Evolutionary conservation across 1,140 invertebrate species (phyloP), one percentile per base, ranked within the genome.

Genomic region (Tribolium madens): DNA sequence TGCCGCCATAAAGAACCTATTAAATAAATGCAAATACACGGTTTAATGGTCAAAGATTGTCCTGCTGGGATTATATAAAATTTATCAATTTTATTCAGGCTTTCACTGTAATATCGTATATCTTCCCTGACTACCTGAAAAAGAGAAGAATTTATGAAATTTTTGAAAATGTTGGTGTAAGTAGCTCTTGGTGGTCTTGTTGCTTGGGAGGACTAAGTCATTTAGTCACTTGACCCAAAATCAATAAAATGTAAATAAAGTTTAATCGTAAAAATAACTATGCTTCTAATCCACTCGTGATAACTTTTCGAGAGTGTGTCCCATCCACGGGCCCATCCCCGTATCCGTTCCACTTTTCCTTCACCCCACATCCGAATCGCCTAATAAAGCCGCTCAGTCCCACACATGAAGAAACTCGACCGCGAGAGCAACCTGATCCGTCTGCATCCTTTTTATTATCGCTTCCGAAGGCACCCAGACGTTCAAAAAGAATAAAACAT

Each of bases 391-490:
- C 17, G 52, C 52, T 42, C 36, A 18, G 52, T 57, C 52, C 52
- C 52, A 57, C 52, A 57, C 52, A 57, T 21, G 52, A 57, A 57
- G 52, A 57, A 57, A 14, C 15, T 18, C 68, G 68, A 71, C 68
- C 70, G 50, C 70, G 17, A 15, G n/a, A 50, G 72, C 50, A 74
- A 74, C 33, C 50, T 47, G 72, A 74, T 74, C 57, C 26, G 57
- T 64, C 57, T 64, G 57, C 57, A 33, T 64, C 72, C 53, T 74
- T 60, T 50, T 74, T 74, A 57, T 74, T 74, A 74, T 60, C 9
- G 72, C 36, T 74, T 53, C 72, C 70, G 68, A 57, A 33, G 9
- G 31, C 21, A 74, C 48, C 33, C 72, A 74, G 72, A 74, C 72
- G 72, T 7, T 31, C 18, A 53, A 74, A 74, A 72, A 72, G 12